These are phyloP conservation scores for Theocolax elegans DNA, from an alignment of 1,140 invertebrate species.

Conservation along the genomic window DNA sequence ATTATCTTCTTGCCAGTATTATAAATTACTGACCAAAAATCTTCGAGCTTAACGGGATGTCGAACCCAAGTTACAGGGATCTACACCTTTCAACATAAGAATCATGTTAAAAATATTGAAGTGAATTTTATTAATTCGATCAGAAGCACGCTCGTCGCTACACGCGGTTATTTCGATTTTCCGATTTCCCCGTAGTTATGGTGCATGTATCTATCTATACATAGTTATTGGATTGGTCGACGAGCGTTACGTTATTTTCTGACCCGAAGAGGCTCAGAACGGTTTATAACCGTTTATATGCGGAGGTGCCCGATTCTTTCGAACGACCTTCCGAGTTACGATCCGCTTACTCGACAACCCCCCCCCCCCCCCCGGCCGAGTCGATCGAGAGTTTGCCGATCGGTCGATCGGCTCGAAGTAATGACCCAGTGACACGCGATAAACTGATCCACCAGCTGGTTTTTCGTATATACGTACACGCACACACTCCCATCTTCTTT, in stretches of 20 bases:
- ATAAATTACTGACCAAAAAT: too few relatives aligned
- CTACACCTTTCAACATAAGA: too few relatives aligned
- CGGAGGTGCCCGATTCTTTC: constrained; percentile 35
- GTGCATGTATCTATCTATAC: neutral
- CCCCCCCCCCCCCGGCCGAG: neutral
- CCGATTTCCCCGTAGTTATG: neutral
- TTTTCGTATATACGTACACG: too few relatives aligned
- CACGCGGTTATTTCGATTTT: neutral
- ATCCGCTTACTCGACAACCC: constrained; percentile 39
- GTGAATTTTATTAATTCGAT: too few relatives aligned
- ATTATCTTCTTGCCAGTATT: too few relatives aligned
- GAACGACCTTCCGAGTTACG: constrained; percentile 40
- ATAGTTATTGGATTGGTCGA: neutral
- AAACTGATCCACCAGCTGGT: constrained; percentile 27
- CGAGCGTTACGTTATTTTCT: constrained; percentile 9
- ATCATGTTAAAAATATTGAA: too few relatives aligned
- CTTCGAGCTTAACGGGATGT: too few relatives aligned
- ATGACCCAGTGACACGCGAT: constrained; percentile 36
- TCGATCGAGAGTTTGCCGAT: constrained; percentile 25
- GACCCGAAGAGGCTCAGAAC: constrained; percentile 12
- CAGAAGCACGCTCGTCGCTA: too few relatives aligned
- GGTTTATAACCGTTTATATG: constrained; percentile 45
- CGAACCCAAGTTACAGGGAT: too few relatives aligned
- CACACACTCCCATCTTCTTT: neutral
- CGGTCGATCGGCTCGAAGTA: constrained; percentile 28